Evolutionary conservation across 2,797 vertebrate genomes (phyloP).

Genomic region (Enteromius fasciolatus): DNA sequence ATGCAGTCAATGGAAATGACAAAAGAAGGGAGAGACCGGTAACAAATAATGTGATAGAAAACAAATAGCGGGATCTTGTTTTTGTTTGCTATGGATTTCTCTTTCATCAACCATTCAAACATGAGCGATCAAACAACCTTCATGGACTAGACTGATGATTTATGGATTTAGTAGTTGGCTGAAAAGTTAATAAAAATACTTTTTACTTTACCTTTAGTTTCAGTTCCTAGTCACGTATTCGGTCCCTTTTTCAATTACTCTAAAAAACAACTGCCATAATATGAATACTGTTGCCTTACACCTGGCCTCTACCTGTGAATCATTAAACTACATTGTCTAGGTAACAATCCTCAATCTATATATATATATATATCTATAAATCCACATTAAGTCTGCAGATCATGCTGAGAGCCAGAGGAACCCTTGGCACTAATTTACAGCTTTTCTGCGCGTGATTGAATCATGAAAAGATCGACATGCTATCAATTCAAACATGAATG

Average conservation of each 20-base stretch:
- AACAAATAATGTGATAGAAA: not conserved
- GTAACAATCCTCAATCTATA: constrained; percentile 5
- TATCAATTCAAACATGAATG: constrained; percentile 1
- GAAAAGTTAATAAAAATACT: not conserved
- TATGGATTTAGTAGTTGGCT: not conserved
- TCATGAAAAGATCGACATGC: constrained; percentile 24
- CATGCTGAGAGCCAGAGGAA: constrained; percentile 2
- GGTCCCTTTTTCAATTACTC: not conserved
- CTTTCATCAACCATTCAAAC: constrained; percentile 3
- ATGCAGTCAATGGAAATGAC: not conserved
- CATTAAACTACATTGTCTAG: constrained; percentile 14
- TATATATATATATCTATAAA: not conserved
- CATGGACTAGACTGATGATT: constrained; percentile 1
- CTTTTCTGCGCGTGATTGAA: constrained; percentile 33
- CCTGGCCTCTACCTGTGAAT: not conserved
- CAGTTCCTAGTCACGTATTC: not conserved
- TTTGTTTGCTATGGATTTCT: constrained; percentile 4
- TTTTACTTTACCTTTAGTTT: not conserved
- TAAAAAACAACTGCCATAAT: not conserved
- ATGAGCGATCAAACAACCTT: constrained; percentile 3
- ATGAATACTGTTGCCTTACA: not conserved
- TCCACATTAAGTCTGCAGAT: constrained; percentile 1
- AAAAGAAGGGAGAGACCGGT: not conserved
- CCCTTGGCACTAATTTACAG: not conserved
- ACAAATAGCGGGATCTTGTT: not conserved